These are phyloP conservation scores for Acromyrmex echinatior DNA, from an alignment of 1,140 invertebrate genomes.

Conservation along the genomic window DNA sequence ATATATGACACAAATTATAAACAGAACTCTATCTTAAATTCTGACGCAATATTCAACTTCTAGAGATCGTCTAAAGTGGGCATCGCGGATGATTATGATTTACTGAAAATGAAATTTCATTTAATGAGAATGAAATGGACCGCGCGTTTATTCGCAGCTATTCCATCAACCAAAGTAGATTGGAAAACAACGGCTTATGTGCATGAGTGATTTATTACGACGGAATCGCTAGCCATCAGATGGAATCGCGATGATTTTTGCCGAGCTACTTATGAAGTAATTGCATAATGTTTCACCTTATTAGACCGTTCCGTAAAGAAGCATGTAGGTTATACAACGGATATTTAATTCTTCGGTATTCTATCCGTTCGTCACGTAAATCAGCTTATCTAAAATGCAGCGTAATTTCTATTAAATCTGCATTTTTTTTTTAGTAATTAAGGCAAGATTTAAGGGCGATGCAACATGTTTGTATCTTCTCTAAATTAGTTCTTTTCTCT, in stretches of 20 bases:
- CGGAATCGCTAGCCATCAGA: slow-evolving; percentile 23
- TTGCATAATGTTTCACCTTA: slow-evolving; percentile 61
- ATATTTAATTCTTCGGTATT: slow-evolving; percentile 51
- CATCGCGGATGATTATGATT: not conserved
- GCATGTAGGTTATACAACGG: slow-evolving; percentile 61
- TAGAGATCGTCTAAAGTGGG: not conserved
- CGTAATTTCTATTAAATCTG: slow-evolving; percentile 9
- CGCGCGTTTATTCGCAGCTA: not conserved
- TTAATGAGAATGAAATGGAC: slow-evolving; percentile 13
- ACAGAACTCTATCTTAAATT: not conserved
- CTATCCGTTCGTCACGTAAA: slow-evolving; percentile 40
- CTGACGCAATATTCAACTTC: not conserved
- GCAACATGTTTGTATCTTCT: not conserved
- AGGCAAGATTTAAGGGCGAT: not conserved
- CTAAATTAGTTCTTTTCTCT: not conserved
- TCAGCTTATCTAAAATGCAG: slow-evolving; percentile 6
- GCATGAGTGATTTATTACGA: slow-evolving; percentile 29
- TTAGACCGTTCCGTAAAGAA: slow-evolving; percentile 54
- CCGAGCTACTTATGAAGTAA: slow-evolving; percentile 52
- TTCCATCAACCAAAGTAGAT: slow-evolving; percentile 26
- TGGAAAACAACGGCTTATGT: not conserved
- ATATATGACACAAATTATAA: not conserved
- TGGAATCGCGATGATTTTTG: slow-evolving; percentile 45
- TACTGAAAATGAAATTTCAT: slow-evolving; percentile 13
- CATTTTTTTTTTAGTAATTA: slow-evolving; percentile 22